Conservation (phyloP, 2,797 vertebrate genomes). For the Periparus ater region DNA sequence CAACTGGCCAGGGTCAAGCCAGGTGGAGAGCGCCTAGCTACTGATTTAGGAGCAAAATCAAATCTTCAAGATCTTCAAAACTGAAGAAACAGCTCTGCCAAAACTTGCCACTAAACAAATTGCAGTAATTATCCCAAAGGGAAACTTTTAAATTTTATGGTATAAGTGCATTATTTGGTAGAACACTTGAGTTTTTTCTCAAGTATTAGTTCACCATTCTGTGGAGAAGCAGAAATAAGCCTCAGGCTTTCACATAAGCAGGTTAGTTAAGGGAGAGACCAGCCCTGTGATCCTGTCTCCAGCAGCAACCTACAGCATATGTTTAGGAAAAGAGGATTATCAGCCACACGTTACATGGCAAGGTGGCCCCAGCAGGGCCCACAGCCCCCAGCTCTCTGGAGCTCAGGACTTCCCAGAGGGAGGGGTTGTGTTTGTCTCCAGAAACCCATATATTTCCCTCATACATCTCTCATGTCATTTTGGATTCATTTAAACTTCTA, state of each 20-base stretch:
- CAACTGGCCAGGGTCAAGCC: neutral
- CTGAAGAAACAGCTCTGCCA: neutral
- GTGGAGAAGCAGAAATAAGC: neutral
- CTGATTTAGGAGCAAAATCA: neutral
- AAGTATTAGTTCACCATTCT: neutral
- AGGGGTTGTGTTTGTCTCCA: neutral
- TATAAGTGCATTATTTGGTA: neutral
- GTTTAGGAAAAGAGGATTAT: neutral
- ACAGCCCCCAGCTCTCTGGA: neutral
- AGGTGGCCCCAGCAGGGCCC: neutral
- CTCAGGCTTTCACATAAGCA: neutral
- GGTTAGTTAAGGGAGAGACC: neutral
- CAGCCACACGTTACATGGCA: accelerated
- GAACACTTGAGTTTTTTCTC: neutral
- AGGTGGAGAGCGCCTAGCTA: neutral
- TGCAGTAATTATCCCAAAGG: neutral
- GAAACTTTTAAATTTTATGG: neutral
- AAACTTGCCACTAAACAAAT: neutral
- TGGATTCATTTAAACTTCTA: neutral
- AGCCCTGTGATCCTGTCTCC: neutral
- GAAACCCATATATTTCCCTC: neutral
- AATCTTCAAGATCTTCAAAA: neutral
- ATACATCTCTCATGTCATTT: neutral
- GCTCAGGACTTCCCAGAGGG: neutral
- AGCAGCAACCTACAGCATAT: neutral